Conservation (phyloP, 2,888 invertebrate species). For the Andrena fulva region DNA sequence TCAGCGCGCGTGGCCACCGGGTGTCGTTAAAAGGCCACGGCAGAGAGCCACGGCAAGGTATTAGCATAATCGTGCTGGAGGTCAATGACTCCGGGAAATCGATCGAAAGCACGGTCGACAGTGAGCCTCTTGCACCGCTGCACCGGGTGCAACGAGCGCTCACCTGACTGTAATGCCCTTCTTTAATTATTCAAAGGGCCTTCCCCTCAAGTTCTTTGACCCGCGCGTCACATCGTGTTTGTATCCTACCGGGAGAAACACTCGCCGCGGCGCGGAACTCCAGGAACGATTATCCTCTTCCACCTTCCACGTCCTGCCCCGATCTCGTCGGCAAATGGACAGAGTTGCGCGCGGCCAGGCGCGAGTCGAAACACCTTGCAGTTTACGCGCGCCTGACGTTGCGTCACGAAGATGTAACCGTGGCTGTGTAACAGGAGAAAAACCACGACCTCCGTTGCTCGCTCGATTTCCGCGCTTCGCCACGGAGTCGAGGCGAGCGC, state of each 20-base stretch:
- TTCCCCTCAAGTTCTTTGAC: constrained; percentile 33
- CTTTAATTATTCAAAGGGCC: constrained; percentile 51
- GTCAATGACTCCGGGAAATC: constrained; percentile 75
- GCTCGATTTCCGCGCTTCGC: constrained; percentile 50
- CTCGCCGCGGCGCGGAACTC: neutral
- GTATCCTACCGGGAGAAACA: neutral
- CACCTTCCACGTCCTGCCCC: neutral
- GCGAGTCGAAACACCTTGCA: neutral
- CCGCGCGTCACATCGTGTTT: neutral
- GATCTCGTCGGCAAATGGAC: neutral
- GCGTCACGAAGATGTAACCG: constrained; percentile 36
- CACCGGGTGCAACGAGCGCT: constrained; percentile 33
- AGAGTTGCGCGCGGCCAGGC: neutral
- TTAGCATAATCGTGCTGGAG: constrained; percentile 71
- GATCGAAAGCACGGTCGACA: constrained; percentile 68
- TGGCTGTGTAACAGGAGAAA: constrained; percentile 57
- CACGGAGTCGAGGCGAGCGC: constrained; percentile 14
- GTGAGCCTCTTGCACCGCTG: constrained; percentile 60
- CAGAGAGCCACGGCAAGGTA: constrained; percentile 45
- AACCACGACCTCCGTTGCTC: constrained; percentile 58
- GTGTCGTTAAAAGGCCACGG: constrained; percentile 41
- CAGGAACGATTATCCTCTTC: too few relatives aligned
- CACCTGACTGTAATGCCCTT: constrained; percentile 56
- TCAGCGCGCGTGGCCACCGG: neutral
- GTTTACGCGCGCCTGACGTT: constrained; percentile 7